These are phyloP conservation scores for Tachysurus fulvidraco DNA, from an alignment of 2,113 vertebrate species.

Conservation along the genomic window DNA sequence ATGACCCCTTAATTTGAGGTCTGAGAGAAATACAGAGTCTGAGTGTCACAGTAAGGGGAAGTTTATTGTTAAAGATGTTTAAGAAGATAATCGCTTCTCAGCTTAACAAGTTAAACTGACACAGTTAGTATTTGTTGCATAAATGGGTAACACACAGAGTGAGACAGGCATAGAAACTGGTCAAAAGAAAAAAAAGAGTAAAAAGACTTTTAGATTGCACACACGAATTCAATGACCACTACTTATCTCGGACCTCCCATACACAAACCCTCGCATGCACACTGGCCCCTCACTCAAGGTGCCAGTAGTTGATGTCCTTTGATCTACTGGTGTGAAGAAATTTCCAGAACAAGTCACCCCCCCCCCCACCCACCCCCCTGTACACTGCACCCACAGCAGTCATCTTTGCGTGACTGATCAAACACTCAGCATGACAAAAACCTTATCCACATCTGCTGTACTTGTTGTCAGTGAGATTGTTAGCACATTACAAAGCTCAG, in stretches of 20 bases:
- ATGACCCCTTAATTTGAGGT: constrained; percentile 88
- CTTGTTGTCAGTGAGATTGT: constrained; percentile 10
- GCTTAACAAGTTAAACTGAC: constrained; percentile 71
- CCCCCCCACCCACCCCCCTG: not conserved
- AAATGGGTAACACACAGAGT: not conserved
- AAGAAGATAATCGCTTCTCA: constrained; percentile 31
- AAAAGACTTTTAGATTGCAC: not conserved
- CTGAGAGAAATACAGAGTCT: constrained; percentile 86
- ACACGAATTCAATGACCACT: not conserved
- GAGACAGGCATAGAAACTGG: not conserved
- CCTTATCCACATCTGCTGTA: not conserved
- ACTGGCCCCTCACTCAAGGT: constrained; percentile 61
- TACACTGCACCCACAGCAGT: not conserved
- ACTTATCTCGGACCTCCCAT: not conserved
- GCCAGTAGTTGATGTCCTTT: constrained; percentile 65
- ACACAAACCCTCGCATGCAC: constrained; percentile 43
- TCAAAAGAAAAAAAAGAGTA: not conserved
- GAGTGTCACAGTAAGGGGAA: constrained; percentile 82
- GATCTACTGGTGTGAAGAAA: constrained; percentile 72
- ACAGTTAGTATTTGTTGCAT: constrained; percentile 50
- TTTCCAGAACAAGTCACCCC: constrained; percentile 60
- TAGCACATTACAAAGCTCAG: constrained; percentile 3
- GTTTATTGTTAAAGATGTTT: constrained; percentile 76
- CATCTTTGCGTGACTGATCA: constrained; percentile 60
- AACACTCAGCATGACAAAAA: not conserved